Evolutionary conservation across 2,113 vertebrate species (phyloP).

Genomic region (Neoarius graeffei): DNA sequence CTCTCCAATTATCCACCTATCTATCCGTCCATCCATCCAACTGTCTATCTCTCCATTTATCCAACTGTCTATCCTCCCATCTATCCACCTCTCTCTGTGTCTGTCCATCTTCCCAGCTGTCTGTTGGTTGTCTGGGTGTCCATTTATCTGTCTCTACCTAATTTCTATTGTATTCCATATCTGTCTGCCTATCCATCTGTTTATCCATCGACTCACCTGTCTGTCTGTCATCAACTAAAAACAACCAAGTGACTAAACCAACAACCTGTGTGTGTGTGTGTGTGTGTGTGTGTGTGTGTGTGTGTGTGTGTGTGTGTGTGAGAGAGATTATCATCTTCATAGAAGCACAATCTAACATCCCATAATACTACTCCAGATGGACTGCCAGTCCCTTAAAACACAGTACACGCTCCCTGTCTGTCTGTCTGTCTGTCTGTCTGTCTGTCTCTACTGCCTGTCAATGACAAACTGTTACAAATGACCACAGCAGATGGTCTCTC

Average conservation of each 20-base stretch:
- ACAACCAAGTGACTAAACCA: not conserved
- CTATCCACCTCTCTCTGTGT: not conserved
- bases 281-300: not conserved
- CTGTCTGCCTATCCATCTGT: not conserved
- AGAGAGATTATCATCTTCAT: not conserved
- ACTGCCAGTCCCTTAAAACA: slow-evolving; percentile 67
- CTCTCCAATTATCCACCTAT: not conserved
- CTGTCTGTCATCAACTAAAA: not conserved
- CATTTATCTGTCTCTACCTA: not conserved
- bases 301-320: slow-evolving; percentile 17
- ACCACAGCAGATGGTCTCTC: slow-evolving; percentile 73
- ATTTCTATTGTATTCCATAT: not conserved
- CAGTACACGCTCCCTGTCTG: slow-evolving; percentile 68
- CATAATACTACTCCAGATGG: slow-evolving; percentile 80
- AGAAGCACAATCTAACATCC: slow-evolving; percentile 68
- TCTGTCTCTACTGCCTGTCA: slow-evolving; percentile 63
- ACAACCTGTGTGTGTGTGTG: not conserved
- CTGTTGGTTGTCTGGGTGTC: not conserved
- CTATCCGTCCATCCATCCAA: not conserved
- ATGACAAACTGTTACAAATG: slow-evolving; percentile 76
- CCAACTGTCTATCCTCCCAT: not conserved
- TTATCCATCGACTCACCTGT: not conserved
- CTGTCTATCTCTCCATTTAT: not conserved
- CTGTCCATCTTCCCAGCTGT: not conserved
- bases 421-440: not conserved